phyloP scores from a whole-genome alignment of 2,888 invertebrate species.

The Flexamia atlantica region DNA sequence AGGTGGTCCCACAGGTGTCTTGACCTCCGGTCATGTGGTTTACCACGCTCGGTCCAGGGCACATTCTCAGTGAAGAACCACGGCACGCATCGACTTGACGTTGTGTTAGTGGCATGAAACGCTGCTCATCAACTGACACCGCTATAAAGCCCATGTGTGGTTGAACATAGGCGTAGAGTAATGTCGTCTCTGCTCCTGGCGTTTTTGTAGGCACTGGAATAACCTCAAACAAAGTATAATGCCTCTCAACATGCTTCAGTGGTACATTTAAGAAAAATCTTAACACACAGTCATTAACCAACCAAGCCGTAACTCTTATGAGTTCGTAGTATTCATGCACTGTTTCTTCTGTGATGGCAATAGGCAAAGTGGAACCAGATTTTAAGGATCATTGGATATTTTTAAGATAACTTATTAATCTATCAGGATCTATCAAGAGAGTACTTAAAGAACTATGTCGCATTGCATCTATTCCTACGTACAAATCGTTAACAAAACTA shows the following conservation, averaged over 20 bases:
- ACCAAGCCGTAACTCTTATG: conserved; percentile 8
- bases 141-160: conserved; percentile 14
- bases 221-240: neutral
- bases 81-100: neutral
- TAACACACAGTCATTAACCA: neutral
- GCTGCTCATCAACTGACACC: neutral
- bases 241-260: neutral
- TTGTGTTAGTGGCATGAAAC: conserved; percentile 11
- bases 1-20: conserved; percentile 23
- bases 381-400: neutral
- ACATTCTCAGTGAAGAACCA: neutral
- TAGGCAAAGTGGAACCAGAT: conserved; percentile 34
- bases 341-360: conserved; percentile 7
- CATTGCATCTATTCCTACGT: conserved; percentile 4
- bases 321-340: conserved; percentile 15
- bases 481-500: conserved; percentile 21
- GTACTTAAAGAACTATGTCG: conserved; percentile 4
- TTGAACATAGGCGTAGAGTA: neutral
- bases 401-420: conserved; percentile 27
- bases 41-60: neutral
- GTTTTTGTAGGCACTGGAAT: conserved; percentile 11
- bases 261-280: conserved; percentile 46
- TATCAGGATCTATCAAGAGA: neutral
- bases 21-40: conserved; percentile 1
- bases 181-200: neutral